These are phyloP conservation scores for Agrotis clavis DNA, from an alignment of 2,888 invertebrate genomes.

Conservation along the genomic window DNA sequence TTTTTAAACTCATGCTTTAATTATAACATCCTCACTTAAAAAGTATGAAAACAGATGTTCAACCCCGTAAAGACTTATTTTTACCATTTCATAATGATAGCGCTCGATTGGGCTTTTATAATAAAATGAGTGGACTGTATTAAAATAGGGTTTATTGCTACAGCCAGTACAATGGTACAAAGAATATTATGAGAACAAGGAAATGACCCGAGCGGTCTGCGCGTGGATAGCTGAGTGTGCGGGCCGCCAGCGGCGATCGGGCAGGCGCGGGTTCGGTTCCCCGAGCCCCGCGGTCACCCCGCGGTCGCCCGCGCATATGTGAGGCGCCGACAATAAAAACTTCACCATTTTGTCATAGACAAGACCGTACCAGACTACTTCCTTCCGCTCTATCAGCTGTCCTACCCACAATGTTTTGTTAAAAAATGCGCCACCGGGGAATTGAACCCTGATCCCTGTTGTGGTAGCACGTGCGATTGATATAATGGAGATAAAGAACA, in stretches of 20 bases:
- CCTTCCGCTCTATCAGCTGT: conserved; percentile 65
- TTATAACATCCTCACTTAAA: not conserved
- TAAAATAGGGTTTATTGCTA: too few species aligned
- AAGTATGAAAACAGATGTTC: conserved; percentile 16
- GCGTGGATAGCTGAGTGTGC: too few species aligned
- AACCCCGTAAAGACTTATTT: conserved; percentile 1
- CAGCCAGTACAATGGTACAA: too few species aligned
- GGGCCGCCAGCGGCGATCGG: too few species aligned
- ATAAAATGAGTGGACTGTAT: too few species aligned
- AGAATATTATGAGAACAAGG: too few species aligned
- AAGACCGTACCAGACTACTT: conserved; percentile 36
- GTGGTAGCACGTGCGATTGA: conserved; percentile 47
- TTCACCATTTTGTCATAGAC: conserved; percentile 43
- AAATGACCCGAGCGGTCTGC: too few species aligned
- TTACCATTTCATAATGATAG: conserved; percentile 2
- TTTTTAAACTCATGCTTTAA: not conserved
- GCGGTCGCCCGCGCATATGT: too few species aligned
- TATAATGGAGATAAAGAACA: conserved; percentile 25
- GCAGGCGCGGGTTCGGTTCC: too few species aligned
- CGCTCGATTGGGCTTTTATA: too few species aligned
- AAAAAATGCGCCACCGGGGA: conserved; percentile 61
- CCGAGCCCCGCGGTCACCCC: too few species aligned
- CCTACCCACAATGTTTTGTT: conserved; percentile 32
- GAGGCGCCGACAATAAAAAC: too few species aligned
- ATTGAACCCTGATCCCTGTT: conserved; percentile 39